Percentiles rank a stretch among this genome's conserved stretches.
Evolutionary conservation across 2,888 invertebrate species (phyloP).

Genomic region (Alsophila aescularia): DNA sequence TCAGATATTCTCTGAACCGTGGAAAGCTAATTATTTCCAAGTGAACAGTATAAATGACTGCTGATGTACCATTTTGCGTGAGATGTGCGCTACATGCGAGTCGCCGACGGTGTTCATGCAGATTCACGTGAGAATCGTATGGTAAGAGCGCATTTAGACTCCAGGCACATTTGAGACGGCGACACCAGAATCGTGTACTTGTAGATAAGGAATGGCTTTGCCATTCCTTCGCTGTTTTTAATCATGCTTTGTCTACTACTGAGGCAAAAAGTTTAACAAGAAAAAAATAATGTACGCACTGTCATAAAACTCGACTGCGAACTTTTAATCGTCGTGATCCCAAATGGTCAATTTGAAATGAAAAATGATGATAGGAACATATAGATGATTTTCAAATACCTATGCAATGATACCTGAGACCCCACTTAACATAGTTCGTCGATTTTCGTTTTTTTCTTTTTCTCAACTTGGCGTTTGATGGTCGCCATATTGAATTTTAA

Average conservation of each 20-base stretch:
- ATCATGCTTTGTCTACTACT: neutral
- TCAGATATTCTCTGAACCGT: conserved; percentile 27
- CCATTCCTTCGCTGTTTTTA: neutral
- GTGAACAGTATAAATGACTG: conserved; percentile 33
- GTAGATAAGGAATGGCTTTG: neutral
- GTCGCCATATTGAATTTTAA: no score
- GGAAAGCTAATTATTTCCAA: conserved; percentile 36
- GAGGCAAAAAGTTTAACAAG: neutral
- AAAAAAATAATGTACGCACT: no score
- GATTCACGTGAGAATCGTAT: conserved; percentile 27
- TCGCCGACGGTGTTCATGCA: conserved; percentile 4
- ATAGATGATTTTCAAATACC: no score
- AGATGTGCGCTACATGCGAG: conserved; percentile 4
- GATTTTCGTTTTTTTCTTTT: no score
- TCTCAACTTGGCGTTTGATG: no score
- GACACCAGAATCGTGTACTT: neutral
- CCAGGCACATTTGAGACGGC: conserved; percentile 5
- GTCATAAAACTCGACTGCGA: no score
- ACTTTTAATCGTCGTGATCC: no score
- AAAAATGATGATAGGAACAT: no score
- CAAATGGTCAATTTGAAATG: no score
- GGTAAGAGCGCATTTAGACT: conserved; percentile 16
- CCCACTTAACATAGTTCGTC: no score
- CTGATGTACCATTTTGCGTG: conserved; percentile 32
- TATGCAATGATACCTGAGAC: no score